These are phyloP conservation scores for Tanaodytes sp. DNA, from an alignment of 2,888 invertebrate genomes.

Conservation along the genomic window DNA sequence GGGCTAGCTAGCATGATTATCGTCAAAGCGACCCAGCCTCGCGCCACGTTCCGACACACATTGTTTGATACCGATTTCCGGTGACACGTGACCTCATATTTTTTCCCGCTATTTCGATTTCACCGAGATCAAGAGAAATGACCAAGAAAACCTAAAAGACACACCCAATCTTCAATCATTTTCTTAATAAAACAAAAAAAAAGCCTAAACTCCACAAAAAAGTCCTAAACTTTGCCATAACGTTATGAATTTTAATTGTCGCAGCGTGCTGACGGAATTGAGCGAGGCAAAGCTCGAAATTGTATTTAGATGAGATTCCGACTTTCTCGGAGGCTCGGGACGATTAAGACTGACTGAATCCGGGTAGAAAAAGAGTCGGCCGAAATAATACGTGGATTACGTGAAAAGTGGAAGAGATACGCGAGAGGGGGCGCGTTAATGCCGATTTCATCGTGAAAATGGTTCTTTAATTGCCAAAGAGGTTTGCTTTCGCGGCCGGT, in stretches of 20 bases:
- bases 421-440: slow-evolving; percentile 28
- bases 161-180: too few relatives aligned
- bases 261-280: slow-evolving; percentile 43
- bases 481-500: slow-evolving; percentile 18
- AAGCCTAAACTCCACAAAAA: too few relatives aligned
- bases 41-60: too few relatives aligned
- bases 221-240: slow-evolving; percentile 26
- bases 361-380: slow-evolving; percentile 25
- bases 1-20: too few relatives aligned
- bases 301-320: slow-evolving; percentile 48
- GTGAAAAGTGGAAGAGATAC: too few relatives aligned
- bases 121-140: too few relatives aligned
- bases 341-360: slow-evolving; percentile 48
- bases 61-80: too few relatives aligned
- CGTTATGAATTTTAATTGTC: slow-evolving; percentile 52
- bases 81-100: too few relatives aligned
- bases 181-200: too few relatives aligned
- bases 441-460: slow-evolving; percentile 40
- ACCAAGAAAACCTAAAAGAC: too few relatives aligned
- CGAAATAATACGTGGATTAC: slow-evolving; percentile 38
- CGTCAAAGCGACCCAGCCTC: too few relatives aligned
- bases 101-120: too few relatives aligned
- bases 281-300: slow-evolving; percentile 39
- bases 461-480: slow-evolving; percentile 40
- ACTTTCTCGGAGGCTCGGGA: slow-evolving; percentile 41